Conservation (phyloP, 2,113 vertebrate species). For the Globicephala melas region DNA sequence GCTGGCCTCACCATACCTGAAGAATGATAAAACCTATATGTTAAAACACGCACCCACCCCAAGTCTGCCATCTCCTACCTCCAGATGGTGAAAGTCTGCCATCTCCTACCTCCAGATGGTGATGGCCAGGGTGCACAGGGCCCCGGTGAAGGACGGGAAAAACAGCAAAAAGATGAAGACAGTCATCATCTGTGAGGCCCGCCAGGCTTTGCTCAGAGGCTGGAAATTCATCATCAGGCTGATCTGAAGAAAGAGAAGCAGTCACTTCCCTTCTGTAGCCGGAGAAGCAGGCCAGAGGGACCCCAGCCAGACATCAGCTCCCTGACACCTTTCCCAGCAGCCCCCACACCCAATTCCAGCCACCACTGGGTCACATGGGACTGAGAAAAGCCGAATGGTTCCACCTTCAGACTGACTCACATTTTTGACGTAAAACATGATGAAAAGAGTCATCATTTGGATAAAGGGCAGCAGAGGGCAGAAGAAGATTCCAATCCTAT, state of each 20-base stretch:
- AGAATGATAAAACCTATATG: not conserved
- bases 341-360: not conserved
- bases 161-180: constrained; percentile 92
- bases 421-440: constrained; percentile 94
- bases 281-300: not conserved
- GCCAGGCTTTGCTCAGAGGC: constrained; percentile 89
- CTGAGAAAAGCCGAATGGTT: not conserved
- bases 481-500: constrained; percentile 96
- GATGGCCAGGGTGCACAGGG: constrained; percentile 86
- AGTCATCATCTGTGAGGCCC: constrained; percentile 94
- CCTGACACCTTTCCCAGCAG: not conserved
- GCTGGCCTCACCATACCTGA: not conserved
- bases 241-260: constrained; percentile 80
- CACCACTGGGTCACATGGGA: not conserved
- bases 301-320: not conserved
- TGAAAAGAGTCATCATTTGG: constrained; percentile 89
- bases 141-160: constrained; percentile 91
- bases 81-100: constrained; percentile 86
- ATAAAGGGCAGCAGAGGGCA: constrained; percentile 93
- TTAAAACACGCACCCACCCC: not conserved
- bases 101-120: constrained; percentile 91
- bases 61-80: constrained; percentile 82
- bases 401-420: constrained; percentile 78
- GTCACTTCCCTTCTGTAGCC: not conserved
- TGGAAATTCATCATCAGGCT: constrained; percentile 94